Conservation (phyloP, 2,888 invertebrate species). For the Neoaliturus tenellus region DNA sequence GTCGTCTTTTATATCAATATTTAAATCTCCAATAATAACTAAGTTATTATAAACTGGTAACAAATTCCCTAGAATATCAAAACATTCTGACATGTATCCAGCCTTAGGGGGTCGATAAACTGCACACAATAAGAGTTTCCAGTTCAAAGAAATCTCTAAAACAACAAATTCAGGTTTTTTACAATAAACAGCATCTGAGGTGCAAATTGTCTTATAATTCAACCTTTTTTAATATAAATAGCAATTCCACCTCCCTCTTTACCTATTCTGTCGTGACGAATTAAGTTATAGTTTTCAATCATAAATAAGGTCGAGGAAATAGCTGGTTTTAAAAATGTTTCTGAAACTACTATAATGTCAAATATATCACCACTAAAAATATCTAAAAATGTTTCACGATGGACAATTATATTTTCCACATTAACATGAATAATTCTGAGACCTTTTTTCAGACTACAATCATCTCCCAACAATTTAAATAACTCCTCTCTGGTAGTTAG, state of each 20-base stretch:
- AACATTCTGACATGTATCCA: too few species aligned
- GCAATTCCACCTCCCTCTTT: background rate
- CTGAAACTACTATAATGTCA: background rate
- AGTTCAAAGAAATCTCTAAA: background rate
- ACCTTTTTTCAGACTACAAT: too few species aligned
- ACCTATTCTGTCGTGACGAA: background rate
- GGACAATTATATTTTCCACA: background rate
- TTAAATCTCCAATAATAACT: background rate
- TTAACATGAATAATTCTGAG: background rate
- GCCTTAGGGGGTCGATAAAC: background rate
- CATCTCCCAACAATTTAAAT: too few species aligned
- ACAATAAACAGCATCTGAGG: background rate
- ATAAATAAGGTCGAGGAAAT: background rate
- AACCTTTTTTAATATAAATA: background rate
- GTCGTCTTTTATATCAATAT: background rate
- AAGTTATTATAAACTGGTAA: background rate
- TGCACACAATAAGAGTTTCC: background rate
- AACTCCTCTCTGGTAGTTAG: too few species aligned
- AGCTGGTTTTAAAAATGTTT: constrained; percentile 27
- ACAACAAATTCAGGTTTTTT: background rate
- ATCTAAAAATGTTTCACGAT: background rate
- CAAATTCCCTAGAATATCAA: background rate
- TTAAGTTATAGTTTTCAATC: background rate
- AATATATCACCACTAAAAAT: background rate
- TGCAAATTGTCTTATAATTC: background rate